Evolutionary conservation across 2,888 invertebrate genomes (phyloP).

Genomic region (Lasius platythorax): DNA sequence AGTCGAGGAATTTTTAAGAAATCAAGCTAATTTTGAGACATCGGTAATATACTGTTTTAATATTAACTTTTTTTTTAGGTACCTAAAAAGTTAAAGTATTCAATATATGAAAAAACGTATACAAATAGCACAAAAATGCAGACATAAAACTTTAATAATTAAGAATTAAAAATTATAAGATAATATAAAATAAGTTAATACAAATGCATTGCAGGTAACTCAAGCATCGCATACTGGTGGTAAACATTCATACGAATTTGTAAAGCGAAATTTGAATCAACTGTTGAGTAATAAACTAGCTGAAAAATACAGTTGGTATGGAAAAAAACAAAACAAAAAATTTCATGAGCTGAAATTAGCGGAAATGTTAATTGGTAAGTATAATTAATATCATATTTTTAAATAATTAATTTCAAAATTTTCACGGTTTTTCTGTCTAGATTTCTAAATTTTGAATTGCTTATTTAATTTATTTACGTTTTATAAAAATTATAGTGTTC

Average conservation of each 20-base stretch:
- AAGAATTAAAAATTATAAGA: no score
- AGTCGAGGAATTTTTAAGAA: neutral
- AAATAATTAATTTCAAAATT: neutral
- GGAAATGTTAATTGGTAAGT: neutral
- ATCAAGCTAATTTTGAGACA: neutral
- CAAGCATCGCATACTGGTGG: no score
- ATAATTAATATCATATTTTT: no score
- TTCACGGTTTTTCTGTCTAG: neutral
- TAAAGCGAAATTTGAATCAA: neutral
- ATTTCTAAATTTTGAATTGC: neutral
- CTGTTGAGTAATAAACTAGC: neutral
- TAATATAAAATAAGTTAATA: no score
- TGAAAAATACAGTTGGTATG: conserved; percentile 8
- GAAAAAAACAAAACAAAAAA: neutral
- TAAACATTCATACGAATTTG: neutral
- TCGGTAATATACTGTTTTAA: neutral
- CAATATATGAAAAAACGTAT: neutral
- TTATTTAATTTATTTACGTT: neutral
- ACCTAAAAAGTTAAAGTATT: neutral
- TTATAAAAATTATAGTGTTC: neutral
- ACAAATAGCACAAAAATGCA: no score
- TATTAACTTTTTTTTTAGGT: neutral
- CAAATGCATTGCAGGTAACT: no score
- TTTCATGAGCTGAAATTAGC: neutral
- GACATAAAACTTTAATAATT: no score